Base-by-base conservation (phyloP, 1,140 invertebrate species). In the Aphaenogaster floridana region DNA sequence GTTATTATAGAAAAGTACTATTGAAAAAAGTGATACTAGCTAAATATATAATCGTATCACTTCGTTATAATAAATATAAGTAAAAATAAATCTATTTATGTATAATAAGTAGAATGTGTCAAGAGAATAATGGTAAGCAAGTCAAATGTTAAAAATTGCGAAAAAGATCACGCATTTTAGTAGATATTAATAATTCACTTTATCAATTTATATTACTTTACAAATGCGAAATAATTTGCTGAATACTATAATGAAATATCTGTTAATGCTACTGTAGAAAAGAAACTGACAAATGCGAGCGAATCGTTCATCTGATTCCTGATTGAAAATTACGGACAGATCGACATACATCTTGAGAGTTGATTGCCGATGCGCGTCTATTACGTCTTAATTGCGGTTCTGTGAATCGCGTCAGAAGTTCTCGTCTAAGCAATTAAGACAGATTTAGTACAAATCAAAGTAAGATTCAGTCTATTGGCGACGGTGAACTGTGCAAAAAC, bases 371-470 rank as follows among this genome's bases (percentile, higher is more conserved):
- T 61, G 8, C n/a, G 52, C 21, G n/a, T 45, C 17, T 59, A 42
- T 77, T 63, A 21, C 39, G 28, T 28, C 21, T 48, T 78, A 63
- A 63, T 72, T 39, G 81, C 59, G 34, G 21, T n/a, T 34, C 42
- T 54, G 36, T 17, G 54, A 66, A 45, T 63, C 57, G 28, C 42
- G 42, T 39, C n/a, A 39, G 71, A 68, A 80, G 54, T 87, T 63
- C 21, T 13, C 36, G 7, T 71, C 15, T 68, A n/a, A 42, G 54
- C 66, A 63, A 87, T 87, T 87, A 87, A 88, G 28, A 66, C 45
- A 69, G 61, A 54, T 79, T 87, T 87, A 79, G 54, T 68, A 72
- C 17, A 11, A 87, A 71, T 39, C 57, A 68, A 78, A 87, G 54
- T 42, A 74, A 63, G 69, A 52, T 84, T 15, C 48, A 28, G 8